These are phyloP conservation scores for Lycaena phlaeas DNA, from an alignment of 2,888 invertebrate genomes.

Conservation along the genomic window DNA sequence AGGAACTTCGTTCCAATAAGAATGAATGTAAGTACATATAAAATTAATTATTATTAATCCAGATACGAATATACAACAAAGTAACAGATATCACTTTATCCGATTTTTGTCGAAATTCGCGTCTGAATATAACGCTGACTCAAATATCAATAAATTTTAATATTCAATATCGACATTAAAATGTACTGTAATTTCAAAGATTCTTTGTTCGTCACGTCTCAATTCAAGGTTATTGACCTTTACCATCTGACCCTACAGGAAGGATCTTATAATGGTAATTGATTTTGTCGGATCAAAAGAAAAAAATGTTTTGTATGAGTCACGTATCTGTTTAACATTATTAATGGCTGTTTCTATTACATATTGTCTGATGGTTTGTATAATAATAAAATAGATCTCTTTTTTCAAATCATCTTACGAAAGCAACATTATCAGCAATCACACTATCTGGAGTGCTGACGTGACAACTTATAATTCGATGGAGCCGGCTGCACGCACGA, in stretches of 20 bases:
- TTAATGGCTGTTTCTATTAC: slow-evolving; percentile 4
- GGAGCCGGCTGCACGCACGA: too few relatives aligned
- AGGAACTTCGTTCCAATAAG: too few relatives aligned
- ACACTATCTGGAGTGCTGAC: too few relatives aligned
- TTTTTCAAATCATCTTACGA: too few relatives aligned
- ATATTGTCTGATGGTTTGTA: not conserved
- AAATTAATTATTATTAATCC: too few relatives aligned
- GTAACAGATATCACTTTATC: too few relatives aligned
- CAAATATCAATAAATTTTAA: slow-evolving; percentile 1
- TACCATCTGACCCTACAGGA: slow-evolving; percentile 39
- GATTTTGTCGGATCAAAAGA: slow-evolving; percentile 19
- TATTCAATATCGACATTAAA: not conserved
- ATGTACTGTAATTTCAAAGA: slow-evolving; percentile 1
- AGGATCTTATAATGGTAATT: slow-evolving; percentile 54
- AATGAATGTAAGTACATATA: too few relatives aligned
- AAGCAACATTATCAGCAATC: too few relatives aligned
- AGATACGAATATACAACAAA: too few relatives aligned
- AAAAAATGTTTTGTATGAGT: slow-evolving; percentile 7
- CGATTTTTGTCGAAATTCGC: too few relatives aligned
- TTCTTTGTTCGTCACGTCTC: slow-evolving; percentile 24
- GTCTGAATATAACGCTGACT: not conserved
- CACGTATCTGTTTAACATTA: slow-evolving; percentile 8
- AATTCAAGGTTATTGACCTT: slow-evolving; percentile 61
- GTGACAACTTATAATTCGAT: too few relatives aligned
- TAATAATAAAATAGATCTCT: too few relatives aligned